phyloP scores from a whole-genome alignment of 2,797 vertebrate species.

The Poeciliopsis infans region DNA sequence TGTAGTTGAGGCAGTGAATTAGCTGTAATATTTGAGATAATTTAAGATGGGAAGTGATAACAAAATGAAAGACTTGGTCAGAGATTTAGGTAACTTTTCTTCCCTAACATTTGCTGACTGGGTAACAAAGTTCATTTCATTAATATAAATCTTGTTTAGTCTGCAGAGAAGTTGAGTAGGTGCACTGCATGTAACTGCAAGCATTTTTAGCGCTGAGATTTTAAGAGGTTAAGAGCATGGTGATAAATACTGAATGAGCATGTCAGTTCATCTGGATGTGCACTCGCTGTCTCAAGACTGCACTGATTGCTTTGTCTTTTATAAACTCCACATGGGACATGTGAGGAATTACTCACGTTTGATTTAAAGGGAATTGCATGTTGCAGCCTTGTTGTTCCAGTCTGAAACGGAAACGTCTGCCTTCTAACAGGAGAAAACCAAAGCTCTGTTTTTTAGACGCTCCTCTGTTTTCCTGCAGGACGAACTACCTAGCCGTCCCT shows the following conservation, averaged over 20 bases:
- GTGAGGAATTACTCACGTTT: background rate
- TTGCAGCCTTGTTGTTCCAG: constrained; percentile 1
- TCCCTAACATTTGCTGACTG: constrained; percentile 7
- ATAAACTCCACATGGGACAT: background rate
- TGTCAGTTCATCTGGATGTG: constrained; percentile 9
- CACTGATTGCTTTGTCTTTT: constrained; percentile 15
- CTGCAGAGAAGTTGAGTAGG: constrained; percentile 5
- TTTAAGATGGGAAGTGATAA: background rate
- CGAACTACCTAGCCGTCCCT: constrained; percentile 94
- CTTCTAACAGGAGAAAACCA: constrained; percentile 5
- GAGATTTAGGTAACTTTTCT: constrained; percentile 1
- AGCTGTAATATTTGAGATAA: background rate
- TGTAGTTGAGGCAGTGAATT: background rate
- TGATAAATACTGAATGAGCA: constrained; percentile 31
- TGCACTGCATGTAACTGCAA: background rate
- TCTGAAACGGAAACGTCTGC: background rate
- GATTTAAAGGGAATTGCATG: constrained; percentile 9
- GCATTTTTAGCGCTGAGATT: constrained; percentile 23
- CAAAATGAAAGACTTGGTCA: constrained; percentile 12
- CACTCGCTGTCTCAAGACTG: background rate
- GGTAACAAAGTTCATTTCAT: constrained; percentile 6
- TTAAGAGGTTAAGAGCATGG: constrained; percentile 23
- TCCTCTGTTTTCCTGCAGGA: constrained; percentile 80
- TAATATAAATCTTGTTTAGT: constrained; percentile 1
- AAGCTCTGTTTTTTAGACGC: constrained; percentile 55